These are phyloP conservation scores for Penelope pileata DNA, from an alignment of 2,113 vertebrate species.

Conservation along the genomic window DNA sequence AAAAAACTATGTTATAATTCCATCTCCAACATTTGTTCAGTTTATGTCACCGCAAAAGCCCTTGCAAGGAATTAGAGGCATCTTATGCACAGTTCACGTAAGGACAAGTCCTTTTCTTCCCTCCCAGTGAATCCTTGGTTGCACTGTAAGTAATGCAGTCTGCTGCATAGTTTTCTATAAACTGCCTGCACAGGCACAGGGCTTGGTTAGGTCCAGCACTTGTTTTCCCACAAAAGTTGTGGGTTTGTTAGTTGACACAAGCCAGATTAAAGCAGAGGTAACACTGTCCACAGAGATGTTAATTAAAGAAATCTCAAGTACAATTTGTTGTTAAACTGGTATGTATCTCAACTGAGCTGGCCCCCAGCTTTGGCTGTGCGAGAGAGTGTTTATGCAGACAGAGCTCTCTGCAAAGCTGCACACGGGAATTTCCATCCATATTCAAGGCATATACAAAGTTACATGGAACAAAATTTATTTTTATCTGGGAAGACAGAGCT, in stretches of 20 bases:
- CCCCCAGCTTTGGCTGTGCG: not conserved
- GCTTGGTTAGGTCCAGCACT: not conserved
- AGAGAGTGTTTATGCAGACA: not conserved
- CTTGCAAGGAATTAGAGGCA: not conserved
- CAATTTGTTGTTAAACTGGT: not conserved
- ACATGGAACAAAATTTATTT: slow-evolving; percentile 9
- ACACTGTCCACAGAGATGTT: not conserved
- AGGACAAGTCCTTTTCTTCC: slow-evolving; percentile 44
- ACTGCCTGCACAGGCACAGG: not conserved
- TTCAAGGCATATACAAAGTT: not conserved
- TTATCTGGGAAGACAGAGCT: not conserved
- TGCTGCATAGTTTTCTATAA: slow-evolving; percentile 42
- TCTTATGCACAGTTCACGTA: slow-evolving; percentile 36
- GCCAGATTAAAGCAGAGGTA: not conserved
- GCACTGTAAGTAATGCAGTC: slow-evolving; percentile 21
- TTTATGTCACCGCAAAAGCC: slow-evolving; percentile 15
- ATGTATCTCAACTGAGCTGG: not conserved
- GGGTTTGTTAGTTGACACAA: slow-evolving; percentile 5
- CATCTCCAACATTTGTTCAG: not conserved
- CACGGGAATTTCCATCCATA: not conserved
- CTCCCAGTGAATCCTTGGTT: slow-evolving; percentile 23
- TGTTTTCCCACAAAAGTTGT: slow-evolving; percentile 16
- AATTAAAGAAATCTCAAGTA: not conserved
- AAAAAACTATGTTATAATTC: slow-evolving; percentile 1
- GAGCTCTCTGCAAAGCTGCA: not conserved